phyloP scores from a whole-genome alignment of 2,113 vertebrate species.

The Grammomys dolichurus region DNA sequence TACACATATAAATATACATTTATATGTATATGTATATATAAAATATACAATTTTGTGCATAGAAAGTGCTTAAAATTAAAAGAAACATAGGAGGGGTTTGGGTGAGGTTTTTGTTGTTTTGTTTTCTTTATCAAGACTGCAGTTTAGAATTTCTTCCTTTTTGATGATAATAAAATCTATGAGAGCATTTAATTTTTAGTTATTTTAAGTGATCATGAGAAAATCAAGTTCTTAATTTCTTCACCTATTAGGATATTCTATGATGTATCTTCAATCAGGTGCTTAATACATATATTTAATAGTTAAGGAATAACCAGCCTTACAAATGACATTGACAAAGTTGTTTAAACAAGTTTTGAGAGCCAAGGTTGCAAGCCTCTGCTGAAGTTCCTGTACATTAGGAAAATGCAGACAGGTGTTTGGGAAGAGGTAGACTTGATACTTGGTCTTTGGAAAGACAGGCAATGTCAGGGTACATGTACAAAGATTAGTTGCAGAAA shows the following conservation, averaged over 20 bases:
- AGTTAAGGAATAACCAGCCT: background rate
- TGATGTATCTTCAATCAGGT: background rate
- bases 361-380: background rate
- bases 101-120: background rate
- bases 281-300: background rate
- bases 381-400: background rate
- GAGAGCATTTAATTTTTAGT: background rate
- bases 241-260: background rate
- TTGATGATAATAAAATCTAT: conserved; percentile 11
- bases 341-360: background rate
- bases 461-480: background rate
- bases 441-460: background rate
- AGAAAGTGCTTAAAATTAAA: background rate
- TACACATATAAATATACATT: background rate
- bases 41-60: background rate
- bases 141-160: background rate
- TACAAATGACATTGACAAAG: background rate
- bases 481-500: background rate
- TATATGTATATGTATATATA: background rate
- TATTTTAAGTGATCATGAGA: background rate
- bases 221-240: background rate
- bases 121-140: background rate
- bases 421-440: background rate
- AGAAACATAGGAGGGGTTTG: background rate
- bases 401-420: background rate